Percentiles rank a stretch among this genome's conserved stretches.
These are phyloP conservation scores for Nicator chloris DNA, from an alignment of 2,113 vertebrate species.

Conservation along the genomic window DNA sequence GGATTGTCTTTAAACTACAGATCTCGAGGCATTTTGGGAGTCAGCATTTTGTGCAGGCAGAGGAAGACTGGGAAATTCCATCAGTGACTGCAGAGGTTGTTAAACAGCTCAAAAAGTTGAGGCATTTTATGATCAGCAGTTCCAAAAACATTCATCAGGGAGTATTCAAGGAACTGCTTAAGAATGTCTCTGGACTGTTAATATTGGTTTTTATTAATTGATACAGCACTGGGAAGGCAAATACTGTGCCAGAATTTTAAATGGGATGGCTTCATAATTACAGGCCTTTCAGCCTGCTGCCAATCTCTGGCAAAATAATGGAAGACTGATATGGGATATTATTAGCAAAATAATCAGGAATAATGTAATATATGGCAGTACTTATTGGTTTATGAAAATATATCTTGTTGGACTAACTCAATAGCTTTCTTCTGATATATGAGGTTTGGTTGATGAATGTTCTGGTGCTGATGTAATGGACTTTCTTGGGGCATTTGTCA, in stretches of 20 bases:
- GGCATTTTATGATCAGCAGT: background rate
- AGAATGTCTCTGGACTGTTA: conserved; percentile 18
- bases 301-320: conserved; percentile 39
- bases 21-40: background rate
- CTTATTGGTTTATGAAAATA: conserved; percentile 37
- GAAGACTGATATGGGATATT: background rate
- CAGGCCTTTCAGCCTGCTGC: conserved; percentile 18
- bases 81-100: background rate
- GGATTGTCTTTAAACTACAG: background rate
- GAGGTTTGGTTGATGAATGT: background rate
- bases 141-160: conserved; percentile 26
- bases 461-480: conserved; percentile 34
- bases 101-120: background rate
- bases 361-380: conserved; percentile 50
- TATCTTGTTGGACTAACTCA: conserved; percentile 21
- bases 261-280: conserved; percentile 33
- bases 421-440: background rate
- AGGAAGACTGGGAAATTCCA: background rate
- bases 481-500: conserved; percentile 19
- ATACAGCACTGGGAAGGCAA: background rate
- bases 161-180: conserved; percentile 32
- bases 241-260: conserved; percentile 54
- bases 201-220: conserved; percentile 56
- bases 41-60: background rate
- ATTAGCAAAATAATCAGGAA: conserved; percentile 52